Conservation (phyloP, 2,113 vertebrate species). For the Clarias gariepinus region DNA sequence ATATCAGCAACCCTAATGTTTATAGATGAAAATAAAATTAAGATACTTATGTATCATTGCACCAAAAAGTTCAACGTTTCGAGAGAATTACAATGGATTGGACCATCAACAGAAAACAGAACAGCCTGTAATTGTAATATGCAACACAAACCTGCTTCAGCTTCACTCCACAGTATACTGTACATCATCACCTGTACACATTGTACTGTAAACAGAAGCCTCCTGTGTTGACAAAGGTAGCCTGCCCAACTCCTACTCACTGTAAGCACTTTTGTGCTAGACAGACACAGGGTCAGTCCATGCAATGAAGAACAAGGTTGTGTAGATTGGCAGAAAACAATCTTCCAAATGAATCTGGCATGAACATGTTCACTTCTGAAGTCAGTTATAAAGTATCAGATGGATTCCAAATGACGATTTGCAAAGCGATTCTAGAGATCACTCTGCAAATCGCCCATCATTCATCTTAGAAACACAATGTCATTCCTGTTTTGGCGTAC, state of each 20-base stretch:
- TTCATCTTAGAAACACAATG: background rate
- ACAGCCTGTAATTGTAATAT: background rate
- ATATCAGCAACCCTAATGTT: background rate
- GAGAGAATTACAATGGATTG: background rate
- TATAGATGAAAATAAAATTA: background rate
- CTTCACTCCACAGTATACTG: background rate
- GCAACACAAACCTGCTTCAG: background rate
- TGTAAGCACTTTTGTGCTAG: background rate
- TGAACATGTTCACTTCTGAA: background rate
- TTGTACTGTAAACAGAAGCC: background rate
- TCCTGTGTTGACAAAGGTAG: slow-evolving; percentile 27
- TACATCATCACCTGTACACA: background rate
- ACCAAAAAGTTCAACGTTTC: background rate
- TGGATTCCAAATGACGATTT: too few species aligned
- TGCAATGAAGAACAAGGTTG: background rate
- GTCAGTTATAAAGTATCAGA: background rate
- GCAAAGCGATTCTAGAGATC: too few species aligned
- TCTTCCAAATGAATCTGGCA: background rate
- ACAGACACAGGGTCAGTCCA: background rate
- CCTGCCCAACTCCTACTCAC: slow-evolving; percentile 8
- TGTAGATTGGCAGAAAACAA: background rate
- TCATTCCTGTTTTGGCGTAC: slow-evolving; percentile 24
- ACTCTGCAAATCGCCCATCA: background rate
- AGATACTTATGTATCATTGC: background rate
- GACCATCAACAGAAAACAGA: background rate